phyloP scores from a whole-genome alignment of 2,888 invertebrate genomes.

The Eurytoma adleriae region DNA sequence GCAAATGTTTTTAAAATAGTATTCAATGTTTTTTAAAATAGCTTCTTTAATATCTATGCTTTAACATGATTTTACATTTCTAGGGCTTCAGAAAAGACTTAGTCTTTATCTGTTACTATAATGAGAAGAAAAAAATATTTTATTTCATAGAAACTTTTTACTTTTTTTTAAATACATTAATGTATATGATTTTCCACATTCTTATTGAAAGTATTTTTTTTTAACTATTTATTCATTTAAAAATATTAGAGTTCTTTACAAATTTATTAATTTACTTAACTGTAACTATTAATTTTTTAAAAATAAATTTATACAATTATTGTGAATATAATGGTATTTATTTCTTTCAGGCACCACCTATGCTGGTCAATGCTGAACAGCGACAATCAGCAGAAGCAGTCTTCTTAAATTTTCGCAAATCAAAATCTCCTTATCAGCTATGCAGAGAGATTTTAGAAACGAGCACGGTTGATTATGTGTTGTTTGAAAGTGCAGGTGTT shows the following conservation, averaged over 20 bases:
- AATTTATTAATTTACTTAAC: background rate
- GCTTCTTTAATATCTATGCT: conserved; percentile 10
- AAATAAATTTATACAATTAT: too few relatives aligned
- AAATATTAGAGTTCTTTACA: background rate
- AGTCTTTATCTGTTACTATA: conserved; percentile 4
- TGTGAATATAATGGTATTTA: too few relatives aligned
- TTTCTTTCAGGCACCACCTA: conserved; percentile 84
- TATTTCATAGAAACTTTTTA: background rate
- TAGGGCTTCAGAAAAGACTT: conserved; percentile 25
- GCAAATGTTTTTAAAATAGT: background rate
- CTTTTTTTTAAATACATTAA: background rate
- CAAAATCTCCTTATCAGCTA: conserved; percentile 87
- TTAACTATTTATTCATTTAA: background rate
- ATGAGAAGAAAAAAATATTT: conserved; percentile 5
- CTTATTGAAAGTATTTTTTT: too few relatives aligned
- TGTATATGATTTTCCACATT: background rate
- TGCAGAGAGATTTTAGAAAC: conserved; percentile 88
- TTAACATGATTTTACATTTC: conserved; percentile 28
- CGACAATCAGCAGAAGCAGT: conserved; percentile 89
- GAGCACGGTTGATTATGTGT: conserved; percentile 85
- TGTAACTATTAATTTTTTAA: background rate
- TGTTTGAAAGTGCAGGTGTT: conserved; percentile 91
- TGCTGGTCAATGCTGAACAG: conserved; percentile 86
- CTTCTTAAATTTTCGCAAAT: conserved; percentile 88
- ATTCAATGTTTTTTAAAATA: background rate